Base-by-base conservation (phyloP, 2,113 vertebrate genomes). In the Hippocampus mohnikei region DNA sequence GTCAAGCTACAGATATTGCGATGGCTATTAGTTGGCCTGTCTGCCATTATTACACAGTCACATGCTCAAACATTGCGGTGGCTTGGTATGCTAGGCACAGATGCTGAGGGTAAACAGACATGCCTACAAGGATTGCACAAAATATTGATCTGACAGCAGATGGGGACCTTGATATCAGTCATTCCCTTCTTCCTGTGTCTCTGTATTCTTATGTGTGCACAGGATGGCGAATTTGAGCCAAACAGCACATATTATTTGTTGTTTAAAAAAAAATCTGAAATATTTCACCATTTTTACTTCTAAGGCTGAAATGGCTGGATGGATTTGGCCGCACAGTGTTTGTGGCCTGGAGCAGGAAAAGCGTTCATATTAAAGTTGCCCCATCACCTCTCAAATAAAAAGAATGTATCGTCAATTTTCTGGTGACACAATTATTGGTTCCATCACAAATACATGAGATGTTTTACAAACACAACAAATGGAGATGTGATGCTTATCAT, bases 11-110 rank as follows among this genome's bases (percentile, higher is more conserved):
- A 91, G 91, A 93, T 92, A 92, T 92, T 92, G 91, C 90, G 71
- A 83, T 72, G 84, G 88, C 91, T 91, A 92, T 93, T 89, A 91
- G 90, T 90, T 92, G 86, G 78, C 74, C 89, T 91, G 91, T 88
- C 91, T 91, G 83, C 89, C 91, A 92, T 93, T 93, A 93, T 93
- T 93, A 91, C 92, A 91, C 87, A 93, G 92, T 93, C 92, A 93
- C 92, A 92, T 91, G 91, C 88, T 90, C 88, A 92, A 91, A 91
- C 89, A 92, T 86, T 87, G 89, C 72, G 65, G 74, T 66, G 88
- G 84, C 82, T 91, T 90, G 86, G 89, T 91, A 89, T 90, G 90
- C 88, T 81, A 85, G 87, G 88, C 86, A 92, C 90, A 91, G 85
- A 91, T 87, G 87, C 89, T 79, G 78, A 90, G 89, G 81, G 91